Base-by-base conservation (phyloP, 2,797 vertebrate species). In the Busarellus nigricollis region DNA sequence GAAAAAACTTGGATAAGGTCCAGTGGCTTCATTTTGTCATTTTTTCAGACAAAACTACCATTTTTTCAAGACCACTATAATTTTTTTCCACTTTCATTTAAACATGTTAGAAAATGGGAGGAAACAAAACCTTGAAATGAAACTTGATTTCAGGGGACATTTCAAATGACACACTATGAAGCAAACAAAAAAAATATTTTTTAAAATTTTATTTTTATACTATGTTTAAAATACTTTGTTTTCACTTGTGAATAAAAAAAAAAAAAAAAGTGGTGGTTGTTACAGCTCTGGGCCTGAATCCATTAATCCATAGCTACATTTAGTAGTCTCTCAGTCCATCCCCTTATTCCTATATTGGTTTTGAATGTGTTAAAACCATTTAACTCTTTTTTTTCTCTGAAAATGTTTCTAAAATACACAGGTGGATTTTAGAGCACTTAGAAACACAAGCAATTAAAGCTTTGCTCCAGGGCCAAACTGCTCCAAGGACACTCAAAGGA, bases 341-440 rank as follows among this genome's bases (percentile, higher is more conserved):
- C 26, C 19, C 19, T 83, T 85, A 45, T 42, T 92, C 65, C 37
- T 85, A 15, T 21, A 37, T 38, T 47, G 49, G 18, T 52, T 95
- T 92, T 49, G 85, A 85, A 92, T 67, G 37, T 85, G 79, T 73
- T 89, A 92, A 96, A 95, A 58, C 47, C 47, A 80, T 74, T 67
- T 83, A 89, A 77, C 31, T 82, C n/a, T 14, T 44, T 83, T 93
- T 83, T 77, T 72, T 47, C 35, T 79, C 87, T 85, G 86, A 83
- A 89, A 71, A 22, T 13, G 3, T 84, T 94, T 89, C 74, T 95
- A 44, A 93, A 89, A 85, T 73, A 77, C 84, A 83, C 86, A 76
- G 70, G 73, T 95, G 89, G 70, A 87, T 89, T 96, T 94, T 90
- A 72, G 83, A 96, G 67, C 87, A 91, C 95, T 95, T 90, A 73